These are phyloP conservation scores for Sarcophilus harrisii DNA, from an alignment of 2,797 vertebrate species.

Conservation along the genomic window DNA sequence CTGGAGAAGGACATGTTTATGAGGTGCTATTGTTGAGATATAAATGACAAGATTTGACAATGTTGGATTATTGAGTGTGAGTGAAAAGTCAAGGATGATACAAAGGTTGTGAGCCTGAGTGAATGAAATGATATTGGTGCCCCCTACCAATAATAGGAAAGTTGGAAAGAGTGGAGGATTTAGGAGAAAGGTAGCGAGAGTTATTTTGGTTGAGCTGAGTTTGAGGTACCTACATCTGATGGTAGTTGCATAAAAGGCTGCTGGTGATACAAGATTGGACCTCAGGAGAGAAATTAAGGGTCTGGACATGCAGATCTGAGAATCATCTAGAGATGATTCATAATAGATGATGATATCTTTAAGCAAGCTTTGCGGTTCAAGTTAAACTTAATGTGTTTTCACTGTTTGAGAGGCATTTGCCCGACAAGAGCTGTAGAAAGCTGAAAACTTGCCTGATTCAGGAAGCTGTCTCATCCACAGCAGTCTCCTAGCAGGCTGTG, in stretches of 20 bases:
- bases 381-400: background rate
- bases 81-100: background rate
- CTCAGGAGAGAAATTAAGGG: background rate
- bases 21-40: background rate
- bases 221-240: background rate
- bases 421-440: background rate
- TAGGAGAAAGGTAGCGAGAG: background rate
- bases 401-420: background rate
- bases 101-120: background rate
- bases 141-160: background rate
- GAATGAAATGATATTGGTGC: background rate
- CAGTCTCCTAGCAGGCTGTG: background rate
- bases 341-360: background rate
- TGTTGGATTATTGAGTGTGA: background rate
- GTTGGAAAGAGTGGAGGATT: background rate
- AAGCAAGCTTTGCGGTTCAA: background rate
- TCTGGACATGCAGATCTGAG: background rate
- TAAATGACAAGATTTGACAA: background rate
- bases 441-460: conserved; percentile 61
- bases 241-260: background rate
- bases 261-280: background rate
- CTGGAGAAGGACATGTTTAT: background rate
- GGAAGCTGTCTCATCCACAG: conserved; percentile 36
- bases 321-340: background rate
- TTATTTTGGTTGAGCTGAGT: background rate